A percentile compares a stretch with the other conserved stretches of the same genome.
Evolutionary conservation across 1,140 invertebrate species (phyloP).

Genomic region (Berghia stephanieae): DNA sequence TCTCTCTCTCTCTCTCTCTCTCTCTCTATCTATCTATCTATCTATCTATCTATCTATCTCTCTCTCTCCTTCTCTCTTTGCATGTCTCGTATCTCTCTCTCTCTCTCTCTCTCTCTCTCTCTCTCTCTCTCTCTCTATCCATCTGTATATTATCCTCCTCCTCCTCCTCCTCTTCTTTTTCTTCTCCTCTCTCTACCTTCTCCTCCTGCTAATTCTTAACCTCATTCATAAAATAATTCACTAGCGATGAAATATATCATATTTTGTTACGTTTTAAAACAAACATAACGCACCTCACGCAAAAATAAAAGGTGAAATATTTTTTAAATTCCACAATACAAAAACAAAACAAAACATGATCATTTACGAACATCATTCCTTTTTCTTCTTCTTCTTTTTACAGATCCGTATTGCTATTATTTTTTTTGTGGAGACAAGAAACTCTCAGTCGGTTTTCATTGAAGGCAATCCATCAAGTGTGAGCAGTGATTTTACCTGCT

Average conservation of each 20-base stretch:
- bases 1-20: not conserved
- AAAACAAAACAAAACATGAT: not conserved
- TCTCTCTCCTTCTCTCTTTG: no score
- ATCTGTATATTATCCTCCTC: not conserved
- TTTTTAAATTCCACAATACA: not conserved
- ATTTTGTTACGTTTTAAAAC: not conserved
- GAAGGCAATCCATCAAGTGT: no score
- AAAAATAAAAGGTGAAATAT: not conserved
- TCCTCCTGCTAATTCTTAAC: not conserved
- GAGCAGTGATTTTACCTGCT: not conserved
- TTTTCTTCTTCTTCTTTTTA: not conserved
- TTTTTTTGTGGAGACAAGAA: not conserved
- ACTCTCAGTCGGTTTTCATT: no score
- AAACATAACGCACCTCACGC: not conserved
- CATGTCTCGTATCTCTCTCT: no score
- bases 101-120: no score
- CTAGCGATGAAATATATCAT: not conserved
- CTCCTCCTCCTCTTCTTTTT: not conserved
- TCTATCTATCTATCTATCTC: no score
- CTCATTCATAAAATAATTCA: not conserved
- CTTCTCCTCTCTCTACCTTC: slow-evolving; percentile 5
- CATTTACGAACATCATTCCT: not conserved
- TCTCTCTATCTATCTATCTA: no score
- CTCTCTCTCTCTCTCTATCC: not conserved
- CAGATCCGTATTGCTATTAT: not conserved